Percentiles rank a stretch among this genome's conserved stretches.
phyloP scores from a whole-genome alignment of 2,113 vertebrate genomes.

The Bettongia penicillata region DNA sequence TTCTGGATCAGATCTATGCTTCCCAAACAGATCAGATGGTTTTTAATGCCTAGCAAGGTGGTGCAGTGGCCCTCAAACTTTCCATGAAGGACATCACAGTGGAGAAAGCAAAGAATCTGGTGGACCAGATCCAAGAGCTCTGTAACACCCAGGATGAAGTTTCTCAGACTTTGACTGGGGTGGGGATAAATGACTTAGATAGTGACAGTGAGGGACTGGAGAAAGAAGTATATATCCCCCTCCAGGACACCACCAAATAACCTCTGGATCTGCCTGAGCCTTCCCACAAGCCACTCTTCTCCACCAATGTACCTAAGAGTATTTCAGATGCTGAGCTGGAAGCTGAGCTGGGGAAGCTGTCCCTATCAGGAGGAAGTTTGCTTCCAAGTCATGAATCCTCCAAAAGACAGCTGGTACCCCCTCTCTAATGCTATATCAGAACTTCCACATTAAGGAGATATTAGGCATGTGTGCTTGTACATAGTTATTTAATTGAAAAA shows the following conservation, averaged over 20 bases:
- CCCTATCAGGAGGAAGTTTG: conserved; percentile 80
- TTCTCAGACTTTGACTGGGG: too few relatives aligned
- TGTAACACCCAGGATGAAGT: too few relatives aligned
- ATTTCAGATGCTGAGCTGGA: conserved; percentile 85
- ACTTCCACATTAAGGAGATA: conserved; percentile 73
- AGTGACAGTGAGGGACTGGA: conserved; percentile 92
- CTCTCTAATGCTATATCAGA: conserved; percentile 80
- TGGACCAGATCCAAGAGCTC: too few relatives aligned
- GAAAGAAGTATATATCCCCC: conserved; percentile 90
- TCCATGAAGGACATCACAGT: too few relatives aligned
- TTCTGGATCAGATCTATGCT: too few relatives aligned
- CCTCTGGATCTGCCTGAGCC: conserved; percentile 82
- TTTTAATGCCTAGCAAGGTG: too few relatives aligned
- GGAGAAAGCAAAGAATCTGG: too few relatives aligned
- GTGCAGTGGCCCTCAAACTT: too few relatives aligned
- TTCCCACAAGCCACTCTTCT: conserved; percentile 72
- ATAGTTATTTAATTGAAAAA: conserved; percentile 76
- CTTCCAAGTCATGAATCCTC: conserved; percentile 79
- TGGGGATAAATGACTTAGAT: neutral
- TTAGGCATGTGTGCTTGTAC: conserved; percentile 68
- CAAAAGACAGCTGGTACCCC: conserved; percentile 84
- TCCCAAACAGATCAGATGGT: too few relatives aligned
- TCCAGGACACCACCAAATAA: conserved; percentile 86
- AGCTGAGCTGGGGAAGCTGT: conserved; percentile 84
- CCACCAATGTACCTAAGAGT: conserved; percentile 75